phyloP scores from a whole-genome alignment of 2,113 vertebrate species.

The Mystacornis crossleyi region DNA sequence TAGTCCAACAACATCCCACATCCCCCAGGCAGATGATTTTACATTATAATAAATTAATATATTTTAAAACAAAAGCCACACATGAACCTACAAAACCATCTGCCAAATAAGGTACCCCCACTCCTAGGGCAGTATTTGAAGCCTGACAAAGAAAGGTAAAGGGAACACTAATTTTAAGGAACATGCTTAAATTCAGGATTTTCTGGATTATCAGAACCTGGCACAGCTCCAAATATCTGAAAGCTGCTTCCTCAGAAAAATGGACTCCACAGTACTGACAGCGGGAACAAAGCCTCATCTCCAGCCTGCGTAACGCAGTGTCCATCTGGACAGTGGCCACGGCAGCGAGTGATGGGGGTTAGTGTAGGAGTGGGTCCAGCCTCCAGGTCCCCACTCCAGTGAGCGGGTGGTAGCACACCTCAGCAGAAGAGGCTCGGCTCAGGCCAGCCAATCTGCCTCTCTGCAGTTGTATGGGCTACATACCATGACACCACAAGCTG shows the following conservation, averaged over 20 bases:
- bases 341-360: fast-evolving
- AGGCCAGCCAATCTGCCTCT: constrained; percentile 16
- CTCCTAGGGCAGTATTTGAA: not conserved
- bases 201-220: constrained; percentile 48
- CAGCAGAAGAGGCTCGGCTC: not conserved
- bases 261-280: constrained; percentile 22
- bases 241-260: constrained; percentile 52
- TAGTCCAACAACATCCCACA: constrained; percentile 51
- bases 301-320: not conserved
- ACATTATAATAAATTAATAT: constrained; percentile 53
- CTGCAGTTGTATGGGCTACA: not conserved
- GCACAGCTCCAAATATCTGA: constrained; percentile 29
- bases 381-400: not conserved
- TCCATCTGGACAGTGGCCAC: constrained; percentile 5
- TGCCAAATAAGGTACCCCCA: not conserved
- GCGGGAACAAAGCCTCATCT: constrained; percentile 31
- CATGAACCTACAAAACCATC: not conserved
- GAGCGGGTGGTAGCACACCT: not conserved
- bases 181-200: not conserved
- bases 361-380: not conserved
- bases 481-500: constrained; percentile 53
- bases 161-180: not conserved
- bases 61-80: constrained; percentile 22
- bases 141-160: not conserved
- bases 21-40: constrained; percentile 47